phyloP scores from a whole-genome alignment of 2,888 invertebrate species.

The Tribolium freemani region DNA sequence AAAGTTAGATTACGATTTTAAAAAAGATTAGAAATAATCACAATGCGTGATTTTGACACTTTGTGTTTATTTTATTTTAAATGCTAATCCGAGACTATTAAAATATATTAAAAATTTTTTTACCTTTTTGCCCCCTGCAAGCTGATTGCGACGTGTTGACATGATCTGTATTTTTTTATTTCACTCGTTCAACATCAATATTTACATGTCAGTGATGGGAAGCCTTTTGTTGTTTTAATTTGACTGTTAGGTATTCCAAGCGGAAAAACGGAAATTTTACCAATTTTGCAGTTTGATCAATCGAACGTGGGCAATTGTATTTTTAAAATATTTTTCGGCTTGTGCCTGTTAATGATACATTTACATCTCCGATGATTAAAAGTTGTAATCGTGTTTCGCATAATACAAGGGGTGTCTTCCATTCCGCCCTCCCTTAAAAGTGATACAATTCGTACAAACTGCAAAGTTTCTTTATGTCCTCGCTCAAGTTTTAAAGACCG shows the following conservation, averaged over 20 bases:
- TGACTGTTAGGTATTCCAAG: not conserved
- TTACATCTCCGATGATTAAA: not conserved
- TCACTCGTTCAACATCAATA: not conserved
- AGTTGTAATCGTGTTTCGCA: not conserved
- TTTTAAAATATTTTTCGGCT: too few species aligned
- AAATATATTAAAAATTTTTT: too few species aligned
- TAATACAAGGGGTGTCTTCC: too few species aligned
- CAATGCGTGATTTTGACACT: too few species aligned
- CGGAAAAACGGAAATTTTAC: not conserved
- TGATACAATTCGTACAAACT: conserved; percentile 6
- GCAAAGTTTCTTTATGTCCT: conserved; percentile 20
- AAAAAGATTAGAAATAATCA: too few species aligned
- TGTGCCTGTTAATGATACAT: not conserved
- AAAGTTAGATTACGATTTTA: too few species aligned
- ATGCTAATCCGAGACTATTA: too few species aligned
- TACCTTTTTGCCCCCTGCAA: too few species aligned
- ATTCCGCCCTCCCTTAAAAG: not conserved
- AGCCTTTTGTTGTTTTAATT: not conserved
- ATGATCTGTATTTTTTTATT: not conserved
- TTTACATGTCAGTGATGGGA: not conserved
- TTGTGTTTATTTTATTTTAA: too few species aligned
- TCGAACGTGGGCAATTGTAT: too few species aligned
- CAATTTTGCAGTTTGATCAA: not conserved
- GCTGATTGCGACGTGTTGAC: not conserved
- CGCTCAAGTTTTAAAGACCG: conserved; percentile 16